Evolutionary conservation across 1,140 invertebrate species (phyloP).

Genomic region (Drosophila novamexicana): DNA sequence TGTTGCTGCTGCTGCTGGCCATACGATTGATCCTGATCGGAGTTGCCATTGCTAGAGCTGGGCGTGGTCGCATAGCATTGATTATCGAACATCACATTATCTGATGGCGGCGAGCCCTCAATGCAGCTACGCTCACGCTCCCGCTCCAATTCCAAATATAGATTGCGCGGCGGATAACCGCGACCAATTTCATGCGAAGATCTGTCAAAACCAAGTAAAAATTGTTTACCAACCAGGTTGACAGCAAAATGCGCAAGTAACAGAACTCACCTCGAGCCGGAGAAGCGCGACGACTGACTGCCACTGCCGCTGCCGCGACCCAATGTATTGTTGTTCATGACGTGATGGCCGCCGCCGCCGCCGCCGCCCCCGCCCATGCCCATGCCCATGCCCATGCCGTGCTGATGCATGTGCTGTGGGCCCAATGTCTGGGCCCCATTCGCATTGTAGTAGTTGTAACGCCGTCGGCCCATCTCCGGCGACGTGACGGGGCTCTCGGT

Average conservation of each 20-base stretch:
- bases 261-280: slow-evolving; percentile 84
- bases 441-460: slow-evolving; percentile 87
- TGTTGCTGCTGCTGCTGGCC: slow-evolving; percentile 86
- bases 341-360: slow-evolving; percentile 76
- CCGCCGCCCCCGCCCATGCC: slow-evolving; percentile 51
- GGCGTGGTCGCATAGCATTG: slow-evolving; percentile 97
- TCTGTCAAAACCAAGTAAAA: slow-evolving; percentile 64
- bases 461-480: slow-evolving; percentile 92
- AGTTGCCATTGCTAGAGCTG: slow-evolving; percentile 95
- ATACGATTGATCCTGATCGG: slow-evolving; percentile 91
- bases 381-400: slow-evolving; percentile 60
- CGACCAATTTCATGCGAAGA: slow-evolving; percentile 88
- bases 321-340: slow-evolving; percentile 85
- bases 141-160: slow-evolving; percentile 94
- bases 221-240: slow-evolving; percentile 3
- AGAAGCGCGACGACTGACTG: slow-evolving; percentile 85
- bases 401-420: slow-evolving; percentile 85
- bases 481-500: slow-evolving; percentile 94
- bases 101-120: slow-evolving; percentile 94
- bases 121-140: slow-evolving; percentile 86
- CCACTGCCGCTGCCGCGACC: slow-evolving; percentile 68
- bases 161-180: slow-evolving; percentile 85
- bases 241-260: neutral
- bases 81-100: slow-evolving; percentile 96
- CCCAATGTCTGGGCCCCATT: slow-evolving; percentile 84